A percentile compares a stretch with the other conserved stretches of the same genome.
Evolutionary conservation across 1,140 invertebrate species (phyloP).

Genomic region (Drosophila rufa): DNA sequence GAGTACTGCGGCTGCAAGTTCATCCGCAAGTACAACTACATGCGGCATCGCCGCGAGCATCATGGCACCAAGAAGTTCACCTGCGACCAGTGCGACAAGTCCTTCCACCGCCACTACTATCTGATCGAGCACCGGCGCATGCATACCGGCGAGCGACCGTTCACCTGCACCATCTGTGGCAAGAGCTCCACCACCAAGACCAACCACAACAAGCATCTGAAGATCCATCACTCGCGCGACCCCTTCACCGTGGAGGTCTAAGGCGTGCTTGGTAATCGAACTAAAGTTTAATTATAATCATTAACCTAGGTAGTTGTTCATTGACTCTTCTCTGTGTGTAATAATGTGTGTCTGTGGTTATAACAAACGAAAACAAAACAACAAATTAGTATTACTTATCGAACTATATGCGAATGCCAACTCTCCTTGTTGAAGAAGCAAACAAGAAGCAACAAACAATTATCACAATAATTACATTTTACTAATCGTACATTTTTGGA

Average conservation of each 20-base stretch:
- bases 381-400: slow-evolving; percentile 82
- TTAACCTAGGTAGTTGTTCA: slow-evolving; percentile 75
- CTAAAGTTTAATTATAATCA: slow-evolving; percentile 69
- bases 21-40: slow-evolving; percentile 96
- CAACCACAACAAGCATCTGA: slow-evolving; percentile 95
- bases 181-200: slow-evolving; percentile 94
- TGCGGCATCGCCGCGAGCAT: slow-evolving; percentile 95
- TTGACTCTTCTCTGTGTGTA: slow-evolving; percentile 79
- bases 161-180: slow-evolving; percentile 93
- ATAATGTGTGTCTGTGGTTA: slow-evolving; percentile 73
- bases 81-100: slow-evolving; percentile 94
- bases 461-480: slow-evolving; percentile 76
- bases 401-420: slow-evolving; percentile 75
- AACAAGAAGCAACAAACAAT: slow-evolving; percentile 47
- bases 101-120: slow-evolving; percentile 94
- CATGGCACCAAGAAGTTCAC: slow-evolving; percentile 94
- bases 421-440: slow-evolving; percentile 54
- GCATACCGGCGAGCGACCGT: slow-evolving; percentile 92
- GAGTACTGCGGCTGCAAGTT: slow-evolving; percentile 97
- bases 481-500: slow-evolving; percentile 74
- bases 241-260: slow-evolving; percentile 93
- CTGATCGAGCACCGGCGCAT: slow-evolving; percentile 94
- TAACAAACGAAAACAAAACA: slow-evolving; percentile 51
- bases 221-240: slow-evolving; percentile 94
- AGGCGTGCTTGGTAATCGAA: slow-evolving; percentile 60